Evolutionary conservation across 2,888 invertebrate genomes (phyloP), one percentile per base, ranked within the genome.

Genomic region (Hybos culiciformis): DNA sequence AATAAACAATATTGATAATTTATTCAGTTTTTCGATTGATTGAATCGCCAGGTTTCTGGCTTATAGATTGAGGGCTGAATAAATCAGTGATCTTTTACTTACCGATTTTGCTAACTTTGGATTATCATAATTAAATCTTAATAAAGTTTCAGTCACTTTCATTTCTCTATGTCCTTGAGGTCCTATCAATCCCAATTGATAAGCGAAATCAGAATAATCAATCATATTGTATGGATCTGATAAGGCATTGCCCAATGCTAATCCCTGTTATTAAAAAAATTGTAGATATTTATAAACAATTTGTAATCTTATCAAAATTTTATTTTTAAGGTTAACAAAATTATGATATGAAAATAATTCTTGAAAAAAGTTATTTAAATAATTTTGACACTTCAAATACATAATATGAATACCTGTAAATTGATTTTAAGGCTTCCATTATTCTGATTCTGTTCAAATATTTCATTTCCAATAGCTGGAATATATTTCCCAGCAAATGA

Each of bases 401-500:
- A 12, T 26, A 4, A 26, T 6, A 12, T 29, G 4, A 43, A 17
- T 32, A 42, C 66, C 46, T 56, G 56, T 14, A 61, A 43, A 42
- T 57, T 56, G 14, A 60, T 55, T 34, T 48, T 51, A n/a, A 39
- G n/a, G 52, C 54, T 7, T 53, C 39, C 4, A 61, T 51, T 36
- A 57, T 60, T 70, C 74, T 48, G 67, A 69, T n/a, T 61, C 71
- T 31, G 75, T 68, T 68, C 65, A 20, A 68, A 70, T 26, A 77
- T 77, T 53, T 75, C 72, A 31, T 74, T 69, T 0, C 70, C 75
- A 12, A 82, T 61, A 0, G 88, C 84, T 2, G 92, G 92, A 0
- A 77, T 74, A 61, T 77, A 77, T 51, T 76, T 76, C 1, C 92
- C 91, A 34, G 77, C 90, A 58, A 91, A 91, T 0, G 88, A 90